Evolutionary conservation across 2,888 invertebrate species (phyloP).

Genomic region (Tribolium freemani): DNA sequence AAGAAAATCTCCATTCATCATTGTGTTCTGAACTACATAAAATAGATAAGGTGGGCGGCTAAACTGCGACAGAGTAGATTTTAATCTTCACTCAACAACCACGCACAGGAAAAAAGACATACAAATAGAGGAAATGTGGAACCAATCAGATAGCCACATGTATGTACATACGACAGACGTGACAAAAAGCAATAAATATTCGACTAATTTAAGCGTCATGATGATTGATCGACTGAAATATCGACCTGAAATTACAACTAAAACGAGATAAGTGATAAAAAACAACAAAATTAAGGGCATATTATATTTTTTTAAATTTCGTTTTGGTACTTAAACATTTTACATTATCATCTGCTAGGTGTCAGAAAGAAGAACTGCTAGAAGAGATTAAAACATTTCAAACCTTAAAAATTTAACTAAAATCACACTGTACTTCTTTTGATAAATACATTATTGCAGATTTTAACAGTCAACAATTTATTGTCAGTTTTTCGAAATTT

Average conservation of each 20-base stretch:
- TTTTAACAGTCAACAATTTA: too few relatives aligned
- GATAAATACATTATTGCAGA: too few relatives aligned
- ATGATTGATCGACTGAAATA: slow-evolving; percentile 54
- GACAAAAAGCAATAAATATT: slow-evolving; percentile 44
- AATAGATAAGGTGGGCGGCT: slow-evolving; percentile 49
- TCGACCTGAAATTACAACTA: slow-evolving; percentile 16
- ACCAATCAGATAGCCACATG: slow-evolving; percentile 39
- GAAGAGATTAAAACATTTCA: too few relatives aligned
- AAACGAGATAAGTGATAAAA: slow-evolving; percentile 13
- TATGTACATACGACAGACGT: slow-evolving; percentile 8
- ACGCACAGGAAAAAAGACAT: slow-evolving; percentile 30
- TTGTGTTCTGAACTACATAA: slow-evolving; percentile 47
- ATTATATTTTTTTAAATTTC: too few relatives aligned
- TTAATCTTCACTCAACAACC: slow-evolving; percentile 40
- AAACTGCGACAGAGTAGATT: slow-evolving; percentile 36
- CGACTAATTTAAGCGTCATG: slow-evolving; percentile 54
- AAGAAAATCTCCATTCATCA: slow-evolving; percentile 51
- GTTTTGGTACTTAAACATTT: too few relatives aligned
- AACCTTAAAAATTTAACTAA: too few relatives aligned
- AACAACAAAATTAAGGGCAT: background rate
- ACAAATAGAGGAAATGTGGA: slow-evolving; percentile 49
- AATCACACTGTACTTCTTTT: too few relatives aligned
- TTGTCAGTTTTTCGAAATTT: too few relatives aligned
- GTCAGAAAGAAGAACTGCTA: too few relatives aligned
- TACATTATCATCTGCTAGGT: too few relatives aligned